Conservation (phyloP, 2,888 invertebrate genomes). For the Anarsia innoxiella region DNA sequence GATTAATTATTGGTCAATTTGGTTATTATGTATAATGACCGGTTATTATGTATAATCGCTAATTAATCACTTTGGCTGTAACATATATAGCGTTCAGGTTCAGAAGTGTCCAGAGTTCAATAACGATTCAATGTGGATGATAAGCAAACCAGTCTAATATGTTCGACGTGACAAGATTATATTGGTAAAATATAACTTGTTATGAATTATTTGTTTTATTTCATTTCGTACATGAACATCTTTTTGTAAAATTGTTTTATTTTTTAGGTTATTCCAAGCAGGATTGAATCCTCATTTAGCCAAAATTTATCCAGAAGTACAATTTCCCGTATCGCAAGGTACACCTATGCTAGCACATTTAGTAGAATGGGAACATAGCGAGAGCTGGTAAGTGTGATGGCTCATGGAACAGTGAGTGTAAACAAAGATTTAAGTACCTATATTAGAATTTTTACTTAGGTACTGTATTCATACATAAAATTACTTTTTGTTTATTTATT, state of each 20-base stretch:
- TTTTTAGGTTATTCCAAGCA: constrained; percentile 80
- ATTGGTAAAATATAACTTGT: background rate
- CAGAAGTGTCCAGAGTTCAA: background rate
- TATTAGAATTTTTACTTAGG: background rate
- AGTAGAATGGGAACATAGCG: constrained; percentile 90
- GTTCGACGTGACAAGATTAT: no score
- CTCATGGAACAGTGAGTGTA: background rate
- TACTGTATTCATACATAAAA: constrained; percentile 1
- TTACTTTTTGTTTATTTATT: background rate
- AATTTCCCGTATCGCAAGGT: constrained; percentile 89
- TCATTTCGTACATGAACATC: background rate
- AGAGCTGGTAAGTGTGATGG: constrained; percentile 74
- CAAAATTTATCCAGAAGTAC: constrained; percentile 83
- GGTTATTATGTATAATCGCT: no score
- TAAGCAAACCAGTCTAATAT: no score
- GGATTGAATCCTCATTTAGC: constrained; percentile 85
- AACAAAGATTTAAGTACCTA: background rate
- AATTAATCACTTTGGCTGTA: no score
- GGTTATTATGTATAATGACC: no score
- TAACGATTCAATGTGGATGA: background rate
- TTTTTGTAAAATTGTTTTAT: constrained; percentile 25
- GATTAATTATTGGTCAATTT: no score
- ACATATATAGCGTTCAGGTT: no score
- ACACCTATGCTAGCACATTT: constrained; percentile 89
- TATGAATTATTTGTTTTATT: background rate